Evolutionary conservation across 2,888 invertebrate genomes (phyloP).

Genomic region (Anorthoa munda): DNA sequence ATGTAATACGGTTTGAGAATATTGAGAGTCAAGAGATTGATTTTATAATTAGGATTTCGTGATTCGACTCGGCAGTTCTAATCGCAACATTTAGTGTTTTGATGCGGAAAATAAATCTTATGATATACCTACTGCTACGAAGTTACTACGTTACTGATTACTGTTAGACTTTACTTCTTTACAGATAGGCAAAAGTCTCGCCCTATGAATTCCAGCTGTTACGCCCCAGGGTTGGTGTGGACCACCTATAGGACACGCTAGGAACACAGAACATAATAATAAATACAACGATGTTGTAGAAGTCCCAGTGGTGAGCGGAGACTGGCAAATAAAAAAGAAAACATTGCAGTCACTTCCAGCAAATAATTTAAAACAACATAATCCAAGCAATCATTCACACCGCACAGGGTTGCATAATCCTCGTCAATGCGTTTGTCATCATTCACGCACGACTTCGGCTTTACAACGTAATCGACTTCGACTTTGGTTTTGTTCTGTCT

Average conservation of each 20-base stretch:
- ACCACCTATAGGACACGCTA: background rate
- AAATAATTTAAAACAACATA: conserved; percentile 52
- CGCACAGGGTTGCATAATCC: conserved; percentile 78
- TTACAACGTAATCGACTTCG: conserved; percentile 74
- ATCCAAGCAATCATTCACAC: conserved; percentile 70
- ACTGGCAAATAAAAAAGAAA: background rate
- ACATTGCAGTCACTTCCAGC: conserved; percentile 64
- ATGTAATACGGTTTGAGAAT: background rate
- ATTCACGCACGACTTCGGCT: conserved; percentile 78
- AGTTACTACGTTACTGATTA: no score
- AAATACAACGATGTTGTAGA: background rate
- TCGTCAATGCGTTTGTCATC: conserved; percentile 76
- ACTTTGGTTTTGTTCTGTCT: conserved; percentile 63
- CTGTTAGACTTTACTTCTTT: no score
- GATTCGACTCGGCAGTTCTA: conserved; percentile 19
- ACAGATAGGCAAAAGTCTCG: no score
- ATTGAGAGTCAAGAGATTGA: background rate
- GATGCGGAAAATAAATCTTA: conserved; percentile 14
- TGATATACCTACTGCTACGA: background rate
- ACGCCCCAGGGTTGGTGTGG: no score
- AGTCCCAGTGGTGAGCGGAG: background rate
- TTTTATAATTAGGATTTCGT: conserved; percentile 8
- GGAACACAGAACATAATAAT: background rate
- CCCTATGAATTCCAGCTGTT: no score
- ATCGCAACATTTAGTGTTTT: background rate